Evolutionary conservation across 2,113 vertebrate species (phyloP).

Genomic region (Takifugu flavidus): DNA sequence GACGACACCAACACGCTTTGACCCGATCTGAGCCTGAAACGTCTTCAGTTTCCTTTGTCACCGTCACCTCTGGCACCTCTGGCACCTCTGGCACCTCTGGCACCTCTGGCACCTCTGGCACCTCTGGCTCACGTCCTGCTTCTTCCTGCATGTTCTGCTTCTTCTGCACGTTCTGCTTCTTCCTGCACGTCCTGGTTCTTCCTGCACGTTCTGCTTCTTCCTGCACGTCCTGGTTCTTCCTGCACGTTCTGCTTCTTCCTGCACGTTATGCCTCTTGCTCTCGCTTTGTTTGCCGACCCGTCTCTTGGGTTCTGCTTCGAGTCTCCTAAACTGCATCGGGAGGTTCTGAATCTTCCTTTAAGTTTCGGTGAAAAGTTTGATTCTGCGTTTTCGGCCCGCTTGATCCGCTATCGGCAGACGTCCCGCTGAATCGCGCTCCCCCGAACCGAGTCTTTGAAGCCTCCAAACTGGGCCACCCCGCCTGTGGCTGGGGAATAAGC

Average conservation of each 20-base stretch:
- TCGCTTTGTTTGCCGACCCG: conserved; percentile 10
- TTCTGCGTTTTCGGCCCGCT: conserved; percentile 43
- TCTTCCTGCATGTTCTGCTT: too few relatives aligned
- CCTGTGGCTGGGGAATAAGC: conserved; percentile 68
- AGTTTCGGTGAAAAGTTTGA: conserved; percentile 28
- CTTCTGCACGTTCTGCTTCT: conserved; percentile 47
- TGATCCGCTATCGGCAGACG: conserved; percentile 48
- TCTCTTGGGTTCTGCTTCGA: conserved; percentile 8
- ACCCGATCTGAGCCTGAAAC: conserved; percentile 25
- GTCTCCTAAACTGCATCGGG: conserved; percentile 6
- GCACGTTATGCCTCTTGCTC: neutral
- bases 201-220: too few relatives aligned
- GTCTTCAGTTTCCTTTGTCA: conserved; percentile 28
- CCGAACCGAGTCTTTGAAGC: conserved; percentile 70
- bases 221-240: too few relatives aligned
- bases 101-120: too few relatives aligned
- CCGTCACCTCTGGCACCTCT: neutral
- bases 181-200: too few relatives aligned
- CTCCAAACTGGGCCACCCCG: conserved; percentile 68
- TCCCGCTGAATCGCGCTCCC: conserved; percentile 59
- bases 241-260: conserved; percentile 38
- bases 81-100: too few relatives aligned
- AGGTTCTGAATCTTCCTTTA: conserved; percentile 2
- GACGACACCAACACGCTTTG: conserved; percentile 5
- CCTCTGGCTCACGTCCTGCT: too few relatives aligned